Evolutionary conservation across 2,797 vertebrate genomes (phyloP).

Genomic region (Rhinophrynus dorsalis): DNA sequence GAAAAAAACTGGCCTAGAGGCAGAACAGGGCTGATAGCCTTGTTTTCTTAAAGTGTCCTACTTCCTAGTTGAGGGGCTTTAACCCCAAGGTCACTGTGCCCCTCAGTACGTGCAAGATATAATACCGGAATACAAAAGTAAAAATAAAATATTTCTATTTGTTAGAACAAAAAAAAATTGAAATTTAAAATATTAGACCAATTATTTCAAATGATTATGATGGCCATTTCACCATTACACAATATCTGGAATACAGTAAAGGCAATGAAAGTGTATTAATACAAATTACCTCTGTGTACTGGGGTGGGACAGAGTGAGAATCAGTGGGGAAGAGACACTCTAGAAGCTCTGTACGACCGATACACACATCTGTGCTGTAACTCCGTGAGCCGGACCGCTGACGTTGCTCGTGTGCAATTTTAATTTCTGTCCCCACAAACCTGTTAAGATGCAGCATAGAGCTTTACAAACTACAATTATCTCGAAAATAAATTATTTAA

Average conservation of each 20-base stretch:
- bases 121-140: too few relatives aligned
- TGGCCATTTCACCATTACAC: too few relatives aligned
- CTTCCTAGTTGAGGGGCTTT: too few relatives aligned
- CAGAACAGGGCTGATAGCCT: too few relatives aligned
- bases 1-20: too few relatives aligned
- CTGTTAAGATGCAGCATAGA: constrained; percentile 64
- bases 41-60: too few relatives aligned
- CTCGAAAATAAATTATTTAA: too few relatives aligned
- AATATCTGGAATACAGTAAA: not conserved
- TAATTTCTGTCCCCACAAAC: constrained; percentile 86
- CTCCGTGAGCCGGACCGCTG: constrained; percentile 81
- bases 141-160: not conserved
- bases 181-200: too few relatives aligned
- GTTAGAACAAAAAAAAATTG: not conserved
- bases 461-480: too few relatives aligned
- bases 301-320: constrained; percentile 68
- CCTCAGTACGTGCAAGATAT: too few relatives aligned
- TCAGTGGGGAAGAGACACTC: constrained; percentile 94
- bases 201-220: not conserved
- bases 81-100: too few relatives aligned
- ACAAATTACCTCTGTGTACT: constrained; percentile 89
- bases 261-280: not conserved
- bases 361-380: constrained; percentile 84
- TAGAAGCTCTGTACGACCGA: constrained; percentile 85
- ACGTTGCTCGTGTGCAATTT: constrained; percentile 89